phyloP scores from a whole-genome alignment of 1,140 invertebrate species.

The Sycophila sp. region DNA sequence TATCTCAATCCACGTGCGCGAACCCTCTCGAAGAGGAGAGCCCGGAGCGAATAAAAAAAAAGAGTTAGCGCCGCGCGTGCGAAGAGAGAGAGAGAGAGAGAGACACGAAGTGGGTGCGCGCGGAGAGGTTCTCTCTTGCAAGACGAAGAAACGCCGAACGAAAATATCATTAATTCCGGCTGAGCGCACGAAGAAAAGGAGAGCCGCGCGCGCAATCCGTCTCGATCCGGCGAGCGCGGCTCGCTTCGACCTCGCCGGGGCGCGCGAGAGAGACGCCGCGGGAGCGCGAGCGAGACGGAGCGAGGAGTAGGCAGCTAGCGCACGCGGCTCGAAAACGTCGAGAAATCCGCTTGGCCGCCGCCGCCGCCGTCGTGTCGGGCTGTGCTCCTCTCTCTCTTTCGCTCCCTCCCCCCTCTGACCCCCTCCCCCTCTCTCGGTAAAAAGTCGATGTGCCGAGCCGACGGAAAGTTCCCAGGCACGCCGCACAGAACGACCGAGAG shows the following conservation, averaged over 20 bases:
- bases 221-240: constrained; percentile 27
- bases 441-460: constrained; percentile 37
- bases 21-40: neutral
- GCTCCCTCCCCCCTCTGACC: neutral
- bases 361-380: constrained; percentile 7
- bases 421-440: constrained; percentile 11
- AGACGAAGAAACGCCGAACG: constrained; percentile 9
- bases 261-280: neutral
- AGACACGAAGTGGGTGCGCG: too few species aligned
- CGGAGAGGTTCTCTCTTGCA: too few species aligned
- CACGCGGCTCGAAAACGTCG: constrained; percentile 10
- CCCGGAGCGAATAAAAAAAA: neutral
- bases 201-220: constrained; percentile 25
- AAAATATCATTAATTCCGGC: constrained; percentile 36
- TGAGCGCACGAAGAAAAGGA: constrained; percentile 30
- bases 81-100: neutral
- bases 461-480: constrained; percentile 61
- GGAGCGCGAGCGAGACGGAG: neutral
- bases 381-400: constrained; percentile 2
- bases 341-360: constrained; percentile 32
- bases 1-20: too few species aligned
- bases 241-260: constrained; percentile 27
- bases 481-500: neutral
- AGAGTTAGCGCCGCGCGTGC: neutral
- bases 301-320: neutral